Percentiles rank a stretch among this genome's conserved stretches.
Evolutionary conservation across 2,888 invertebrate species (phyloP).

Genomic region (Drosophila atripex): DNA sequence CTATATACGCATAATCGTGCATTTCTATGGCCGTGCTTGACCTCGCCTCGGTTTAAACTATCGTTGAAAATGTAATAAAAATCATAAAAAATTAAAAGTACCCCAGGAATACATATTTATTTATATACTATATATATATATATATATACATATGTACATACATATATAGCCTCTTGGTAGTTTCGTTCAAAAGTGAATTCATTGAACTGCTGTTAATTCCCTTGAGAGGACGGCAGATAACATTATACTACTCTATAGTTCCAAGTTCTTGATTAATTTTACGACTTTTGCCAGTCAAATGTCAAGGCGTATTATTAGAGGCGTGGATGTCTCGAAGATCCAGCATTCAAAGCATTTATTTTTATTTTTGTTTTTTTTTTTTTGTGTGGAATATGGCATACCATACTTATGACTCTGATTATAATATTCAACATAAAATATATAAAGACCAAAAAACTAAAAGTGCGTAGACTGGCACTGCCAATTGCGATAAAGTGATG

Average conservation of each 20-base stretch:
- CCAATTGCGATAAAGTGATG: conserved; percentile 26
- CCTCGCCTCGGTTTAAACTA: conserved; percentile 52
- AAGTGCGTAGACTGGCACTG: neutral
- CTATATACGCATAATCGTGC: conserved; percentile 14
- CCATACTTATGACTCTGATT: too few species aligned
- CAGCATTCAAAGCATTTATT: neutral
- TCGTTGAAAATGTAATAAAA: conserved; percentile 55
- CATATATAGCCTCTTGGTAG: neutral
- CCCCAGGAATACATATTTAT: conserved; percentile 17
- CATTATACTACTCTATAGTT: conserved; percentile 3
- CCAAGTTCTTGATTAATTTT: conserved; percentile 50
- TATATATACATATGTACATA: conserved; percentile 13
- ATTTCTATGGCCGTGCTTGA: conserved; percentile 54
- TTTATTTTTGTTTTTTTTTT: too few species aligned
- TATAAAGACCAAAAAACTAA: neutral
- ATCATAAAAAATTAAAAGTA: conserved; percentile 59
- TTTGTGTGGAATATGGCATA: too few species aligned
- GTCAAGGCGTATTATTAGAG: conserved; percentile 39
- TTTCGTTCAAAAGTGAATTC: conserved; percentile 15
- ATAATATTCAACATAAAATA: too few species aligned
- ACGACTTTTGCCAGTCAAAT: conserved; percentile 51
- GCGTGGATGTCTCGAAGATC: neutral
- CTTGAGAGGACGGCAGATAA: conserved; percentile 26
- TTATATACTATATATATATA: conserved; percentile 4
- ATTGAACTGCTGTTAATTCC: conserved; percentile 21